Percentiles rank a stretch among this genome's conserved stretches.
These are phyloP conservation scores for Diarsia rubi DNA, from an alignment of 2,888 invertebrate species.

Conservation along the genomic window DNA sequence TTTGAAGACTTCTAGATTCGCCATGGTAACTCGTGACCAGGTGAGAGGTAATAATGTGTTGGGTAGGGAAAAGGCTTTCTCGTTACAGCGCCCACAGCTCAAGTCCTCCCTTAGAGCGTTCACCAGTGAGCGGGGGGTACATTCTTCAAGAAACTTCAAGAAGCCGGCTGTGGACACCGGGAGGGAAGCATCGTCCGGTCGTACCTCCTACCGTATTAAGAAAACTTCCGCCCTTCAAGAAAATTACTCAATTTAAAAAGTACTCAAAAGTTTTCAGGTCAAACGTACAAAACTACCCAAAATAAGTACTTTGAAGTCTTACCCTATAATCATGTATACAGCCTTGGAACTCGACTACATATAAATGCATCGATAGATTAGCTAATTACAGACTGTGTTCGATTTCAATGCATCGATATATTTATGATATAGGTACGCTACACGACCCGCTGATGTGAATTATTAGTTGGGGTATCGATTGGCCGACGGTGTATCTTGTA, in stretches of 20 bases:
- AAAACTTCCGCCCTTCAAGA: neutral
- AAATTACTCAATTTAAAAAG: neutral
- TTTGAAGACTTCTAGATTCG: too few relatives aligned
- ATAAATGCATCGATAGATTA: neutral
- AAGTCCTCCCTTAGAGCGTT: too few relatives aligned
- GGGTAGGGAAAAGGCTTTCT: too few relatives aligned
- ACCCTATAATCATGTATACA: neutral
- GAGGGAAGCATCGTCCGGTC: too few relatives aligned
- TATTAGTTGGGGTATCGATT: constrained; percentile 48
- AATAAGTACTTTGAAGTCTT: neutral
- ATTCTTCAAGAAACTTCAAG: too few relatives aligned
- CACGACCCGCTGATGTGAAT: constrained; percentile 27
- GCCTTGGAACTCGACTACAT: neutral
- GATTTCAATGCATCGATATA: constrained; percentile 8
- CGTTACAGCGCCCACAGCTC: too few relatives aligned
- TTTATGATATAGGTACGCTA: neutral
- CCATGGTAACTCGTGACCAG: too few relatives aligned
- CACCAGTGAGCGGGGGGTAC: too few relatives aligned
- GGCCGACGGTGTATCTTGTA: neutral
- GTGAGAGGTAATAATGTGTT: too few relatives aligned
- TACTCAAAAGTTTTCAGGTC: neutral
- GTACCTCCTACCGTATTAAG: neutral
- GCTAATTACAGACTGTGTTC: constrained; percentile 16
- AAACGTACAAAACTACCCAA: neutral
- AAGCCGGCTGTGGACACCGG: too few relatives aligned